Base-by-base conservation (phyloP, 2,888 invertebrate species). In the Eupelmus urozonus region DNA sequence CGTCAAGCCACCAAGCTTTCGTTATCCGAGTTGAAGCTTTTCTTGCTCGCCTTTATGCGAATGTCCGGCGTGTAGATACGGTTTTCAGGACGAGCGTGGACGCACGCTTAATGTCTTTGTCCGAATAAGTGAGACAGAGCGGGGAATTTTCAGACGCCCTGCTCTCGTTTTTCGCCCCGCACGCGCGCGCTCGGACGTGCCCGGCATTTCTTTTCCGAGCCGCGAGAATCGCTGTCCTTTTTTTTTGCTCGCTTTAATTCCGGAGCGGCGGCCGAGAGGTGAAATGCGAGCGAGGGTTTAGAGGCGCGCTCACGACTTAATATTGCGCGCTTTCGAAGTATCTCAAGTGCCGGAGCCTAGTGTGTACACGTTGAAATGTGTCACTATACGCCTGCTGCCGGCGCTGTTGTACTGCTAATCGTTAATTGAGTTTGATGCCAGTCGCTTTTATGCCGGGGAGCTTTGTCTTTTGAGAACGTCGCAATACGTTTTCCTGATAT, bases 321-420 rank as follows among this genome's bases (percentile, higher is more conserved):
- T 60, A 25, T 16, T 45, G 63, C 63, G 20, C 62, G 45, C 60
- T 29, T 53, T 42, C 25, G 69, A 69, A 69, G 69, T 55, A 55
- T 69, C 67, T 34, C 55, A 55, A 69, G 67, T 69, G 67, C 55
- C 13, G 13, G 40, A 34, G 34, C 9, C 34, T n/a, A n/a, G n/a
- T n/a, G n/a, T n/a, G n/a, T n/a, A 23, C 25, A 20, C 11, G 51
- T 27, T 53, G 9, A 66, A 53, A 53, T 53, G 66, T 51, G 66
- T 23, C 51, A 53, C 62, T n/a, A n/a, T n/a, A n/a, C 34, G 34
- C 9, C 34, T 34, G 40, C 5, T 34, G n/a, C 34, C 9, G 9
- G 11, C 2, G 23, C 20, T 20, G 34, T 9, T 9, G 5, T 27
- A n/a, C 2, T 1, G 29, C 29, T 16, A 62, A 51, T 51, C 51